phyloP scores from a whole-genome alignment of 1,140 invertebrate species.

The Drosophila kurseongensis region DNA sequence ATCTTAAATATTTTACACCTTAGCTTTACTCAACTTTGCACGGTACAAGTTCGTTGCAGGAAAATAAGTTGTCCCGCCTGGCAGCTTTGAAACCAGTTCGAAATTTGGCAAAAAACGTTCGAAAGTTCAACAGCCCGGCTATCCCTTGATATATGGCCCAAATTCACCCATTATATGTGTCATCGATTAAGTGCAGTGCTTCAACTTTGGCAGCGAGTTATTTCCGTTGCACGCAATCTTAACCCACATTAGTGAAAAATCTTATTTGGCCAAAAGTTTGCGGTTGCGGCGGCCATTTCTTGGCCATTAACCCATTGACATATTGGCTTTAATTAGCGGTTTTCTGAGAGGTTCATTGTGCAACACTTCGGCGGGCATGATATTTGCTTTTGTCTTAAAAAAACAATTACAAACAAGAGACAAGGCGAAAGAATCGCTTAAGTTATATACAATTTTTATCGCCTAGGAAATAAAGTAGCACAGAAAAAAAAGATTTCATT shows the following conservation, averaged over 20 bases:
- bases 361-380: neutral
- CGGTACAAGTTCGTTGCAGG: conserved; percentile 7
- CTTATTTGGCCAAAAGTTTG: conserved; percentile 21
- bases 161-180: conserved; percentile 8
- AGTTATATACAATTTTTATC: neutral
- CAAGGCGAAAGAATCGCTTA: neutral
- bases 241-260: conserved; percentile 3
- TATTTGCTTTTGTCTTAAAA: neutral
- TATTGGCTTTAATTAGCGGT: conserved; percentile 1
- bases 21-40: neutral
- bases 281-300: conserved; percentile 5
- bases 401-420: neutral
- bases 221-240: conserved; percentile 21
- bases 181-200: conserved; percentile 48
- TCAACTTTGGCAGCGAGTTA: conserved; percentile 4
- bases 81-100: conserved; percentile 12
- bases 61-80: neutral
- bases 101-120: conserved; percentile 20
- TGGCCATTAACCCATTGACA: conserved; percentile 28
- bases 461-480: neutral
- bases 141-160: conserved; percentile 20
- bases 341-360: conserved; percentile 1
- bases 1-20: conserved; percentile 4
- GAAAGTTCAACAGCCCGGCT: conserved; percentile 27
- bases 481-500: neutral